These are phyloP conservation scores for Chelmon rostratus DNA, from an alignment of 2,797 vertebrate genomes.

Conservation along the genomic window DNA sequence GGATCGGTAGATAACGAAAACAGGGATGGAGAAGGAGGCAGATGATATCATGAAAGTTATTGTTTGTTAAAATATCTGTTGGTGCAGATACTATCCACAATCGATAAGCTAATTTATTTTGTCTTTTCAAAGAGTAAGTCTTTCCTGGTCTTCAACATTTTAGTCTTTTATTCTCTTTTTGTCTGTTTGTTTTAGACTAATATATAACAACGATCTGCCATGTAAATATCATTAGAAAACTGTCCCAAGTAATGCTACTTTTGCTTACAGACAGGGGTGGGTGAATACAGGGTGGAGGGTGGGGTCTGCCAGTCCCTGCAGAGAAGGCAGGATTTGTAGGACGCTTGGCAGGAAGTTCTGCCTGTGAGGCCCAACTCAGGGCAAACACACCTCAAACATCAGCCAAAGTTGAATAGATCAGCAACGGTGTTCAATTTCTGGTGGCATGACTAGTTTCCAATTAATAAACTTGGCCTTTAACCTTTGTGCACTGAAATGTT, in stretches of 20 bases:
- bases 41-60: constrained; percentile 30
- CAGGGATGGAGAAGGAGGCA: neutral
- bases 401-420: constrained; percentile 1
- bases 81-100: neutral
- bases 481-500: neutral
- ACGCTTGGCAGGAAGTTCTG: constrained; percentile 3
- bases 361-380: neutral
- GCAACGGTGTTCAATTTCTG: neutral
- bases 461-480: neutral
- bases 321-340: neutral
- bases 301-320: neutral
- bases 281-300: neutral
- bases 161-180: neutral
- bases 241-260: no score
- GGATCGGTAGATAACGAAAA: constrained; percentile 37
- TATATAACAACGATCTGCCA: neutral
- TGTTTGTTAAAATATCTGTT: constrained; percentile 11
- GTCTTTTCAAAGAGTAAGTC: neutral
- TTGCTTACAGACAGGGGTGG: no score
- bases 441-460: neutral
- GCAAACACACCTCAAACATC: neutral
- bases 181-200: neutral
- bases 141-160: neutral
- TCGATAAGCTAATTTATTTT: neutral
- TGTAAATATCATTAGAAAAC: neutral